Percentiles rank a stretch among this genome's conserved stretches.
These are phyloP conservation scores for Eupithecia subfuscata DNA, from an alignment of 2,888 invertebrate species.

Conservation along the genomic window DNA sequence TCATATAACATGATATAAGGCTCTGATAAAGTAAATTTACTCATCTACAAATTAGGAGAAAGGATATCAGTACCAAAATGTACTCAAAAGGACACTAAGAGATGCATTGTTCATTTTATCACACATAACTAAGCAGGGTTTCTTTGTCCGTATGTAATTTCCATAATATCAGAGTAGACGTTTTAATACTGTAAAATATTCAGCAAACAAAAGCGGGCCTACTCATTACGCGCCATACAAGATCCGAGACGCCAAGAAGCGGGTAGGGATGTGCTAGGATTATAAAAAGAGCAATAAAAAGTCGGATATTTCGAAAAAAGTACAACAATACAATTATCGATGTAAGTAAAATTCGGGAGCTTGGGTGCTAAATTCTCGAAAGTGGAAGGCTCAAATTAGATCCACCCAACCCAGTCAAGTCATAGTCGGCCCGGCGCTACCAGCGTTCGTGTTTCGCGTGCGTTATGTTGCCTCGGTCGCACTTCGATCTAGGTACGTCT, in stretches of 20 bases:
- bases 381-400: too few relatives aligned
- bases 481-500: too few relatives aligned
- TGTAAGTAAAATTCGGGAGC: too few relatives aligned
- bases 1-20: background rate
- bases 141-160: constrained; percentile 30
- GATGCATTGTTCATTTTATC: constrained; percentile 14
- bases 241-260: constrained; percentile 45
- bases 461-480: too few relatives aligned
- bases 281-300: constrained; percentile 2
- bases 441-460: too few relatives aligned
- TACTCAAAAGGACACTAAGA: background rate
- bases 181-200: constrained; percentile 32
- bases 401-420: too few relatives aligned
- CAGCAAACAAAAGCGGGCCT: constrained; percentile 29
- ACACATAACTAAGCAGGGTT: constrained; percentile 14
- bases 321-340: background rate
- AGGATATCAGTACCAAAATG: background rate
- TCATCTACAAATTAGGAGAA: background rate
- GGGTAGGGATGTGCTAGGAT: constrained; percentile 11
- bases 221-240: constrained; percentile 32
- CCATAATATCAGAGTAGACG: constrained; percentile 28
- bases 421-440: too few relatives aligned
- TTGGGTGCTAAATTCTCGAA: too few relatives aligned
- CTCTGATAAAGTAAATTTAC: constrained; percentile 4
- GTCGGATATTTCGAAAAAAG: constrained; percentile 1